These are phyloP conservation scores for Nomada fabriciana DNA, from an alignment of 2,888 invertebrate genomes.

Conservation along the genomic window DNA sequence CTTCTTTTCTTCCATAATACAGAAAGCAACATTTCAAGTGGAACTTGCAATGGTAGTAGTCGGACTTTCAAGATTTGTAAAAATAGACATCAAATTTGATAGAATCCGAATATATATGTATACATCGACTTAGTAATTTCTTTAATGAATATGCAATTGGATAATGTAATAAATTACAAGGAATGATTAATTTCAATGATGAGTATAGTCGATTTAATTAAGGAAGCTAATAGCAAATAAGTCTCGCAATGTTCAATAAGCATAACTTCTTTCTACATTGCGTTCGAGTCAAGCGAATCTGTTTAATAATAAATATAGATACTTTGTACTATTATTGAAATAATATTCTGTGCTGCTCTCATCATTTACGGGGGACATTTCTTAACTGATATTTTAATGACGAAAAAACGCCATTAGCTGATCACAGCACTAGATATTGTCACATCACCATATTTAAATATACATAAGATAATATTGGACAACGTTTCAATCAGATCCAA, in stretches of 20 bases:
- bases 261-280: conserved; percentile 9
- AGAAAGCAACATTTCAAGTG: conserved; percentile 29
- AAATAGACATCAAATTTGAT: conserved; percentile 13
- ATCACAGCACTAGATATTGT: conserved; percentile 79
- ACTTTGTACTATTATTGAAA: conserved; percentile 28
- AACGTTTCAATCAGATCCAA: conserved; percentile 64
- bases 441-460: conserved; percentile 74
- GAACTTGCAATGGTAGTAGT: conserved; percentile 18
- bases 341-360: conserved; percentile 31
- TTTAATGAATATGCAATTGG: conserved; percentile 2
- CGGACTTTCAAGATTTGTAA: neutral
- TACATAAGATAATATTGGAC: conserved; percentile 66
- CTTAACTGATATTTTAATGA: conserved; percentile 41
- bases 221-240: conserved; percentile 29
- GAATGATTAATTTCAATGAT: conserved; percentile 19
- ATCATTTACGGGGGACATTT: conserved; percentile 39
- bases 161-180: conserved; percentile 24
- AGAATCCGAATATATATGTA: conserved; percentile 15
- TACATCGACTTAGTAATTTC: neutral
- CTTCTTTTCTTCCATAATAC: conserved; percentile 7
- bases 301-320: conserved; percentile 1
- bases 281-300: conserved; percentile 40
- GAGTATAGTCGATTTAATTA: conserved; percentile 13
- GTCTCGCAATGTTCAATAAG: conserved; percentile 32
- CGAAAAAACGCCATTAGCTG: conserved; percentile 65